A percentile compares a stretch with the other conserved stretches of the same genome.
phyloP scores from a whole-genome alignment of 2,797 vertebrate species.

The Danionella dracula region DNA sequence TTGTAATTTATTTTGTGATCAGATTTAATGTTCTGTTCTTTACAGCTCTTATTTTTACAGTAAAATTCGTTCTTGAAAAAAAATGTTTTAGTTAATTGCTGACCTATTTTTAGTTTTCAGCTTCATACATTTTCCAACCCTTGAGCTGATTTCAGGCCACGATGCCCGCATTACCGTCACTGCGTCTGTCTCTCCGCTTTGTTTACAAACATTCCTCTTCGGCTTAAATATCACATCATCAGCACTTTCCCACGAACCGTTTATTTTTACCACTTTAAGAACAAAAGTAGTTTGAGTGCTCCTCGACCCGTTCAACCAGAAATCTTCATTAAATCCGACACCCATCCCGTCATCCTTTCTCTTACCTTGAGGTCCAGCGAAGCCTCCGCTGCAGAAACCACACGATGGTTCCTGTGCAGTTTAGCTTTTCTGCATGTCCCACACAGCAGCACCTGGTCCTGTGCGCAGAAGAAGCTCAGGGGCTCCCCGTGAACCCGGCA shows the following conservation, averaged over 20 bases:
- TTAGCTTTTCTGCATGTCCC: conserved; percentile 18
- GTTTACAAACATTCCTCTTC: not conserved
- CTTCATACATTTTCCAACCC: too few species aligned
- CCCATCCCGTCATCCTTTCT: too few species aligned
- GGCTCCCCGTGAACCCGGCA: conserved; percentile 39
- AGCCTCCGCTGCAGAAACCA: conserved; percentile 27
- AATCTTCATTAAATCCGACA: conserved; percentile 4
- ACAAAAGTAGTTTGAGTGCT: conserved; percentile 1
- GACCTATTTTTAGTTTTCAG: too few species aligned
- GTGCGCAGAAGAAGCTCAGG: conserved; percentile 34
- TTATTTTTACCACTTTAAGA: not conserved
- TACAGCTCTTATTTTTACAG: too few species aligned
- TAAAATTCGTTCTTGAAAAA: too few species aligned
- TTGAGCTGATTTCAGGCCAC: too few species aligned
- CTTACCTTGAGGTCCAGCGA: conserved; percentile 38
- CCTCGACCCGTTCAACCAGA: conserved; percentile 36
- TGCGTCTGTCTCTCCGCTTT: not conserved
- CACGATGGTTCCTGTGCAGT: conserved; percentile 16
- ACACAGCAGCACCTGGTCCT: conserved; percentile 38
- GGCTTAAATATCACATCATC: conserved; percentile 5
- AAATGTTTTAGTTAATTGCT: too few species aligned
- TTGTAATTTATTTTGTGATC: too few species aligned
- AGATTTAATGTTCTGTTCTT: too few species aligned
- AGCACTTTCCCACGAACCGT: not conserved
- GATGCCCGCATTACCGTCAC: too few species aligned